Conservation (phyloP, 2,113 vertebrate species). For the cat (Felis catus) region F.catus_Fca126_mat1.0 CM031419.1:142796501-142797000, state of each 20-base stretch:
- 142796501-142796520: neutral
- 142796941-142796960: neutral
- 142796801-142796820: neutral
- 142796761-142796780: neutral
- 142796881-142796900: neutral
- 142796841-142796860: neutral
- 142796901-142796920: neutral
- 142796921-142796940: neutral
- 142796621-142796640: neutral
- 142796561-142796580: neutral
- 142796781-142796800: slow-evolving; percentile 4
- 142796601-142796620: neutral
- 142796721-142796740: neutral
- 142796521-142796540: neutral
- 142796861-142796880: neutral
- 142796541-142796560: neutral
- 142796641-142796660: neutral
- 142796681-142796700: neutral
- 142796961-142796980: neutral
- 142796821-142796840: neutral
- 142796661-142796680: neutral
- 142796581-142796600: neutral
- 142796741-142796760: neutral
- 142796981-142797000: neutral
- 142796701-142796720: neutral